Percentiles rank a stretch among this genome's conserved stretches.
phyloP scores from a whole-genome alignment of 2,797 vertebrate genomes.

The Caiman crocodilus region DNA sequence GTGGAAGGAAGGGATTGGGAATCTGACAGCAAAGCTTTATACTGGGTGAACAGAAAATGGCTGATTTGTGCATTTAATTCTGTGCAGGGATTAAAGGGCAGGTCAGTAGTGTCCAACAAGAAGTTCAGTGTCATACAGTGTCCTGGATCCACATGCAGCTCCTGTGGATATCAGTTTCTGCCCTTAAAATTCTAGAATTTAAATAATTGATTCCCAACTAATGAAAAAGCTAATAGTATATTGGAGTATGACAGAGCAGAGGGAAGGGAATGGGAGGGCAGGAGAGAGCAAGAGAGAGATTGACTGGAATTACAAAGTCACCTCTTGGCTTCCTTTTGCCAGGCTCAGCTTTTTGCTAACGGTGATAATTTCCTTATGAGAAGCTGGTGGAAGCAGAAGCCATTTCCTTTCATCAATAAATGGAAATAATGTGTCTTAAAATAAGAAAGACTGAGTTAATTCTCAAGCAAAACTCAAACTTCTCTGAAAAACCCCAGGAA shows the following conservation, averaged over 20 bases:
- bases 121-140: conserved; percentile 8
- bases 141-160: conserved; percentile 18
- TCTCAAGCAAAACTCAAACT: not conserved
- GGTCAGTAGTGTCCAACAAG: conserved; percentile 35
- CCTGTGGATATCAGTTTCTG: not conserved
- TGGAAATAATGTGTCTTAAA: not conserved
- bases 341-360: not conserved
- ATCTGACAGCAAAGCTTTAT: not conserved
- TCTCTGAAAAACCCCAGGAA: not conserved
- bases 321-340: conserved; percentile 20
- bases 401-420: conserved; percentile 29
- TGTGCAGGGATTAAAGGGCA: not conserved
- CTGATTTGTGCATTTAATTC: conserved; percentile 47
- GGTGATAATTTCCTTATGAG: conserved; percentile 22
- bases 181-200: conserved; percentile 14
- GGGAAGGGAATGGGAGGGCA: not conserved
- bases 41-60: conserved; percentile 30
- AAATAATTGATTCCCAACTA: conserved; percentile 12
- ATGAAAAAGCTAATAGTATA: not conserved
- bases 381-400: conserved; percentile 21
- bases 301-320: not conserved
- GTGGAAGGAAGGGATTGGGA: conserved; percentile 22
- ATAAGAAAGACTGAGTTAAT: not conserved
- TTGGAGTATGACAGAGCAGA: not conserved
- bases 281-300: not conserved